Base-by-base conservation (phyloP, 2,888 invertebrate genomes). In the Metopia argyrocephala region DNA sequence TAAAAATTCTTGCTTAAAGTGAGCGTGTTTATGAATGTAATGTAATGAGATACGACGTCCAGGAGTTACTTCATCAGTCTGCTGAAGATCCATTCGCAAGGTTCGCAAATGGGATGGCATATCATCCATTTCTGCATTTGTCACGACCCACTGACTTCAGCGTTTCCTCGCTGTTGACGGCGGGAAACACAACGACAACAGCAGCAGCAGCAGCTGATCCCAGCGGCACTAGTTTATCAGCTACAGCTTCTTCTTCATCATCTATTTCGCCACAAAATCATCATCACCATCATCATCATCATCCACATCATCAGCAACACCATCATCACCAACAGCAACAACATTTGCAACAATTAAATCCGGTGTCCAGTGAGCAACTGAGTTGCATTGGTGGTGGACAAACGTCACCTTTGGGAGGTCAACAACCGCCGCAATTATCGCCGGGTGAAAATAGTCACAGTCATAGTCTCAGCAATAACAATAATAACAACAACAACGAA, bases 111-210 rank as follows among this genome's bases (percentile, higher is more conserved):
- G 91, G 91, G 90, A 95, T 95, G 94, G 96, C 94, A 91, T 95
- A 96, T 92, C 94, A 96, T 91, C 96, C 95, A 91, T 94, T 94
- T 90, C 93, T 97, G 92, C 95, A 96, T 92, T 94, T 96, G 91
- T 95, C 96, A 90, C 93, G 96, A 91, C 96, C 96, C 92, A 96
- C 96, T 91, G 97, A 97, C 93, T 96, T 97, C 93, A 96, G 96
- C 93, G 96, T 97, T 90, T 96, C 96, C 89, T 96, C 96, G 91
- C 93, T 97, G 92, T 93, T 97, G 91, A 96, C 95, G 90, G 95
- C 95, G 87, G 94, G 93, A 90, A 93, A 87, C 85, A 83, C 82
- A 82, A 81, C 78, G 79, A 81, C 82, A 78, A 76, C 90, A 87
- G 85, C 90, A 87, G 81, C 90, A 87, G 85, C 90, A 87, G 81